Percentiles rank a stretch among this genome's conserved stretches.
These are phyloP conservation scores for Andricus grossulariae DNA, from an alignment of 1,140 invertebrate species.

Conservation along the genomic window DNA sequence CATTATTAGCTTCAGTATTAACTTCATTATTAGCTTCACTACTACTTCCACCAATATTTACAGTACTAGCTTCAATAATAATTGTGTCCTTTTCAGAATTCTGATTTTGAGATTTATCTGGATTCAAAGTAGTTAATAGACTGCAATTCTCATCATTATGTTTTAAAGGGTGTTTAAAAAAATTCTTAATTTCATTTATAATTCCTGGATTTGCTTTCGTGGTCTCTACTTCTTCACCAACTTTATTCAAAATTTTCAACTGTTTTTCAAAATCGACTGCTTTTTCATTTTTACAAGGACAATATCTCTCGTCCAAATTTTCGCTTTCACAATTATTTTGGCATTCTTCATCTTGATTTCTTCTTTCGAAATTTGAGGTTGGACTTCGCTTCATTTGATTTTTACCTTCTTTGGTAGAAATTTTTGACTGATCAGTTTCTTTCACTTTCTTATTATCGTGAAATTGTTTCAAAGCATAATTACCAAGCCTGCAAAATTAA, in stretches of 20 bases:
- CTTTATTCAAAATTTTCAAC: conserved; percentile 1
- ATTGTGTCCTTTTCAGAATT: not conserved
- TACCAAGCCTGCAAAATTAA: no score
- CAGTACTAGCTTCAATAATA: not conserved
- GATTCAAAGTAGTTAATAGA: not conserved
- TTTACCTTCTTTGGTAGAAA: not conserved
- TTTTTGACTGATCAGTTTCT: no score
- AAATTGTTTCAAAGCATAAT: no score
- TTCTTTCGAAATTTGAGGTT: not conserved
- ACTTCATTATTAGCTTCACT: not conserved
- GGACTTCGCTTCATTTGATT: not conserved
- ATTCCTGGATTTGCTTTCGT: conserved; percentile 29
- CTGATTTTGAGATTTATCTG: not conserved
- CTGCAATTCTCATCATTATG: not conserved
- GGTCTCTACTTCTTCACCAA: conserved; percentile 30
- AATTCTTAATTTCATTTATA: conserved; percentile 35
- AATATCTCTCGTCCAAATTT: not conserved
- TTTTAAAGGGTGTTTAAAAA: conserved; percentile 31
- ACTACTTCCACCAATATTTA: not conserved
- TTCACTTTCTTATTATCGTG: no score
- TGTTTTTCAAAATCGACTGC: conserved; percentile 10
- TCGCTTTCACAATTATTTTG: not conserved
- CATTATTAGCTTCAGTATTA: not conserved
- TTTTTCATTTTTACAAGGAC: not conserved
- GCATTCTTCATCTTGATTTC: not conserved